A percentile compares a stretch with the other conserved stretches of the same genome.
Conservation (phyloP, 2,888 invertebrate genomes). For the Pyrrhosoma nymphula region DNA sequence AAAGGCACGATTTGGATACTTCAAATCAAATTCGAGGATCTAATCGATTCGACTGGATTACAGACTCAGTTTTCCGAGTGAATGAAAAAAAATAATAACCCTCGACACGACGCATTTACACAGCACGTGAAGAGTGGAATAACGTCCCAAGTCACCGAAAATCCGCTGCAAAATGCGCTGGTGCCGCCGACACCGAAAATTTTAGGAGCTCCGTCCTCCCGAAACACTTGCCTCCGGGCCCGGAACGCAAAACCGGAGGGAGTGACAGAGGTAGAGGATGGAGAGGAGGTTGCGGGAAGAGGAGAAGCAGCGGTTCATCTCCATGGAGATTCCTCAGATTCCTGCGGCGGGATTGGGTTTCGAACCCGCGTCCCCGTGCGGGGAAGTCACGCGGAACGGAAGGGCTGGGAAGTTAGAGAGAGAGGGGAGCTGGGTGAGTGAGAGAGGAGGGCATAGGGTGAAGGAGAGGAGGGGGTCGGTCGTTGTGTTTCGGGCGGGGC, state of each 20-base stretch:
- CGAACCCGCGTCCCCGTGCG: slow-evolving; percentile 51
- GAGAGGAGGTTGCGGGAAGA: not conserved
- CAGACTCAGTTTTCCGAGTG: too few species aligned
- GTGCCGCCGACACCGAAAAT: not conserved
- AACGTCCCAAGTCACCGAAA: not conserved
- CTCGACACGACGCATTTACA: too few species aligned
- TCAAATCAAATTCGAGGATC: too few species aligned
- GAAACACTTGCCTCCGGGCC: not conserved
- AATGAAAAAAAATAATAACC: too few species aligned
- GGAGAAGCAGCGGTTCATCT: slow-evolving; percentile 15
- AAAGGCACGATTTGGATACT: too few species aligned
- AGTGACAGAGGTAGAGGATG: too few species aligned
- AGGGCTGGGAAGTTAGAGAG: not conserved
- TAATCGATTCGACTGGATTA: too few species aligned
- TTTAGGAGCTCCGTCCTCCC: not conserved
- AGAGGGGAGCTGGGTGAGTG: not conserved
- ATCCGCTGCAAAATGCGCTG: not conserved
- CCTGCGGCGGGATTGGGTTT: slow-evolving; percentile 66
- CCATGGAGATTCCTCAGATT: slow-evolving; percentile 62
- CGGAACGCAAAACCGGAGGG: not conserved
- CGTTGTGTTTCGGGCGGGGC: slow-evolving; percentile 1
- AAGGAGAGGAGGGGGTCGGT: not conserved
- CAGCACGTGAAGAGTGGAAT: not conserved
- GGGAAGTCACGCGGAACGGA: slow-evolving; percentile 4
- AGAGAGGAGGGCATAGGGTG: not conserved